A percentile compares a stretch with the other conserved stretches of the same genome.
Evolutionary conservation across 1,140 invertebrate genomes (phyloP).

Genomic region (Pectinophora gossypiella): DNA sequence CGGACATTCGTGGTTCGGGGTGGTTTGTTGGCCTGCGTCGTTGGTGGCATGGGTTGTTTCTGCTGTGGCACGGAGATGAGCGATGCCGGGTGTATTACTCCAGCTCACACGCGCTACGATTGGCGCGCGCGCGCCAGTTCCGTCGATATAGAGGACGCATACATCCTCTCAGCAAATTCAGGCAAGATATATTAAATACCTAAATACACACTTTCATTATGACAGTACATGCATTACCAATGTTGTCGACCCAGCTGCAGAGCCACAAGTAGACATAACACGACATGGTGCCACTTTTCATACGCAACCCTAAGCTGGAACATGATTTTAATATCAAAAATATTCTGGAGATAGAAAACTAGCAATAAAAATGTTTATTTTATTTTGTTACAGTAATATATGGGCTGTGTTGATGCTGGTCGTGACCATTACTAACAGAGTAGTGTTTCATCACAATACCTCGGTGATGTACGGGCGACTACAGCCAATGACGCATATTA

Average conservation of each 20-base stretch:
- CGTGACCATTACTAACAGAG: slow-evolving; percentile 18
- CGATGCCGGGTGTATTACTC: slow-evolving; percentile 24
- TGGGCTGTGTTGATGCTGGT: slow-evolving; percentile 25
- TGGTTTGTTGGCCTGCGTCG: slow-evolving; percentile 9
- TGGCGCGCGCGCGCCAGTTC: slow-evolving; percentile 29
- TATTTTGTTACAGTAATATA: slow-evolving; percentile 26
- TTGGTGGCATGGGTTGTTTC: slow-evolving; percentile 33
- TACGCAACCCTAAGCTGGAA: too few species aligned
- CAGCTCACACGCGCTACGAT: slow-evolving; percentile 30
- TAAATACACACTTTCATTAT: too few species aligned
- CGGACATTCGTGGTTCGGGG: slow-evolving; percentile 19
- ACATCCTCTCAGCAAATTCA: slow-evolving; percentile 42
- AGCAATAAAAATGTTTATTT: too few species aligned
- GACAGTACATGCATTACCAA: too few species aligned
- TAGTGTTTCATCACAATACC: slow-evolving; percentile 28
- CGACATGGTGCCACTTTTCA: too few species aligned
- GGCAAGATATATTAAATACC: too few species aligned
- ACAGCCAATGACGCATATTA: slow-evolving; percentile 11
- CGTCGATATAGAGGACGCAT: slow-evolving; percentile 22
- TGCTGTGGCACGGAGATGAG: slow-evolving; percentile 21
- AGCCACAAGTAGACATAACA: too few species aligned
- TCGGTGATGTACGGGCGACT: slow-evolving; percentile 18
- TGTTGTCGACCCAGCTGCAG: too few species aligned
- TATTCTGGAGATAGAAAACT: too few species aligned
- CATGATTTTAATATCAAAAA: too few species aligned